These are phyloP conservation scores for Meteorus sp. DNA, from an alignment of 1,140 invertebrate species.

Conservation along the genomic window DNA sequence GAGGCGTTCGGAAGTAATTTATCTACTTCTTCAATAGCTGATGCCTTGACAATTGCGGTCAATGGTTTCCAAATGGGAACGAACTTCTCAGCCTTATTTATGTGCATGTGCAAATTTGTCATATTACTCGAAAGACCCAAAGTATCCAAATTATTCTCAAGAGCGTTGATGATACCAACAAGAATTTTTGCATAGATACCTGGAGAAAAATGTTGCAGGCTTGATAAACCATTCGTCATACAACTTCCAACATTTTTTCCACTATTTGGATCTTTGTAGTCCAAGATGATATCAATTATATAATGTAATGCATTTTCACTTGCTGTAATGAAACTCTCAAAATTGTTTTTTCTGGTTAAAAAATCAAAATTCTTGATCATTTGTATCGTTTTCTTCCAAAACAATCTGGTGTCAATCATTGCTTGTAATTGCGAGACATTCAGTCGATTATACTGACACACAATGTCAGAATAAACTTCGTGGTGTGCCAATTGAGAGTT, in stretches of 20 bases:
- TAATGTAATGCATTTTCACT: conserved; percentile 40
- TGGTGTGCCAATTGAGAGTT: conserved; percentile 48
- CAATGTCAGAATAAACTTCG: conserved; percentile 37
- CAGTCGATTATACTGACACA: conserved; percentile 40
- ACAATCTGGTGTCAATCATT: conserved; percentile 39
- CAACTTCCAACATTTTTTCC: conserved; percentile 34
- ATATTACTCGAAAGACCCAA: conserved; percentile 37
- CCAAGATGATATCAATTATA: conserved; percentile 43
- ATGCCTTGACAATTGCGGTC: conserved; percentile 35
- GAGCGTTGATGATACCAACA: conserved; percentile 34
- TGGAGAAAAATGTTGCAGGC: conserved; percentile 36
- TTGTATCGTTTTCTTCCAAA: conserved; percentile 48
- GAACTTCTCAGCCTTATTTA: conserved; percentile 37
- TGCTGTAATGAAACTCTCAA: conserved; percentile 32
- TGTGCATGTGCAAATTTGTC: conserved; percentile 35
- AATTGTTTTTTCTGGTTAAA: conserved; percentile 36
- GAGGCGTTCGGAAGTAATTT: conserved; percentile 39
- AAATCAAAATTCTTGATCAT: conserved; percentile 46
- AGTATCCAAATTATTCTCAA: conserved; percentile 41
- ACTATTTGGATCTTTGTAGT: conserved; percentile 42
- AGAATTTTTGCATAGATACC: conserved; percentile 39
- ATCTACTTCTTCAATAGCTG: conserved; percentile 29
- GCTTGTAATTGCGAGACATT: conserved; percentile 38
- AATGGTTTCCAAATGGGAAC: conserved; percentile 48
- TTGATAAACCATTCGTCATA: conserved; percentile 37